Percentiles rank a stretch among this genome's conserved stretches.
phyloP scores from a whole-genome alignment of 1,140 invertebrate species.

The Diploscapter pachys region DNA sequence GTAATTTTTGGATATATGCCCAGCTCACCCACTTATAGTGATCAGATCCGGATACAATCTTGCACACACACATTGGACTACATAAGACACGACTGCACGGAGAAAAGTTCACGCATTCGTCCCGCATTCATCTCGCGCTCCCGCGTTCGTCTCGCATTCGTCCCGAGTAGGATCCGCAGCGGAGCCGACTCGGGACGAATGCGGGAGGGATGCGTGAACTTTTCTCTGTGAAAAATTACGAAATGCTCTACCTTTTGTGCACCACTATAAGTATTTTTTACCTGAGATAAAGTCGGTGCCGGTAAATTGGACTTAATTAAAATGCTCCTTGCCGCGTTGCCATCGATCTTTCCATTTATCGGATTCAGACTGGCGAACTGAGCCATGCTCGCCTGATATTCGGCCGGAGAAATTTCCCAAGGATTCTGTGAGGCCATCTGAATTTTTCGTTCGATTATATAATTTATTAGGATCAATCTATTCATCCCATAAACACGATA shows the following conservation, averaged over 20 bases:
- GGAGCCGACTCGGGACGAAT: too few relatives aligned
- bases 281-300: conserved; percentile 76
- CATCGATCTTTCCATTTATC: conserved; percentile 79
- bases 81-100: too few relatives aligned
- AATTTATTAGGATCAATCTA: too few relatives aligned
- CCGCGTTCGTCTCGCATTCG: too few relatives aligned
- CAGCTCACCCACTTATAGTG: background rate
- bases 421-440: too few relatives aligned
- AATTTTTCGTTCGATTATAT: too few relatives aligned
- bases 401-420: conserved; percentile 80
- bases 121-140: too few relatives aligned
- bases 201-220: too few relatives aligned
- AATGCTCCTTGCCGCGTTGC: conserved; percentile 88
- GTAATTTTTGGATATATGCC: background rate
- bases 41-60: background rate
- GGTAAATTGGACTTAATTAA: conserved; percentile 87
- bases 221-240: background rate
- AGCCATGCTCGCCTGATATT: conserved; percentile 80
- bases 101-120: too few relatives aligned
- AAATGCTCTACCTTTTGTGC: background rate
- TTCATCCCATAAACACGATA: too few relatives aligned
- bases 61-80: background rate
- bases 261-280: background rate
- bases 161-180: too few relatives aligned
- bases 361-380: conserved; percentile 85